Evolutionary conservation across 2,797 vertebrate genomes (phyloP), one percentile per base, ranked within the genome.

Genomic region (Pseudomugil tenellus): DNA sequence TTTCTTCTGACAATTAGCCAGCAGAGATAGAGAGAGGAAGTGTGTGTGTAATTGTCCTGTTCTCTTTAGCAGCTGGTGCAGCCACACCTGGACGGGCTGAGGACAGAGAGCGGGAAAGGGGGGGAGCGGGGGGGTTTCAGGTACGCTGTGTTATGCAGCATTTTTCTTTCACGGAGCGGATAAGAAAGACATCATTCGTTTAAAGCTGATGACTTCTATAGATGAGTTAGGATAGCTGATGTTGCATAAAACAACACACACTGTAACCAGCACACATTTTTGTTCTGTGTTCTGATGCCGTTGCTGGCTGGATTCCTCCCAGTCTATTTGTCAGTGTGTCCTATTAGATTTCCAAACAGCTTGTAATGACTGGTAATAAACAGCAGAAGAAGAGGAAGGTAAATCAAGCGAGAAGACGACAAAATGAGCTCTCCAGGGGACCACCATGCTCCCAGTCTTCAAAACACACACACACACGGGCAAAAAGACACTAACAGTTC

Each of bases 331-430:
- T 89, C 86, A 83, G 81, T 84, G 86, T 92, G 92, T 91, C 92
- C 92, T 93, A 93, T 93, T 95, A 94, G 92, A 90, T 93, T 93
- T 93, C 93, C 91, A 94, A 95, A 94, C 94, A 94, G 94, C 94
- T 94, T 94, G 93, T 95, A 95, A 95, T 94, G 93, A 95, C 94
- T 93, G 92, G 91, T 94, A 93, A 95, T 94, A 94, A 93, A 95
- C 94, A 93, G 94, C 91, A 92, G 91, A 93, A 92, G 93, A 94
- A 91, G 80, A 87, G 82, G 86, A 86, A 86, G 85, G 89, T 91
- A 95, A 94, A 94, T 94, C 93, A 95, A 94, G 94, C 94, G 93
- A 92, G 93, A 87, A 94, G 90, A 90, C 70, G 89, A 92, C 87
- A 92, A 94, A 95, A 94, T 94, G 76, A 95, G 94, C 90, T 93